These are phyloP conservation scores for Neofelis nebulosa DNA, from an alignment of 2,113 vertebrate species.

Conservation along the genomic window DNA sequence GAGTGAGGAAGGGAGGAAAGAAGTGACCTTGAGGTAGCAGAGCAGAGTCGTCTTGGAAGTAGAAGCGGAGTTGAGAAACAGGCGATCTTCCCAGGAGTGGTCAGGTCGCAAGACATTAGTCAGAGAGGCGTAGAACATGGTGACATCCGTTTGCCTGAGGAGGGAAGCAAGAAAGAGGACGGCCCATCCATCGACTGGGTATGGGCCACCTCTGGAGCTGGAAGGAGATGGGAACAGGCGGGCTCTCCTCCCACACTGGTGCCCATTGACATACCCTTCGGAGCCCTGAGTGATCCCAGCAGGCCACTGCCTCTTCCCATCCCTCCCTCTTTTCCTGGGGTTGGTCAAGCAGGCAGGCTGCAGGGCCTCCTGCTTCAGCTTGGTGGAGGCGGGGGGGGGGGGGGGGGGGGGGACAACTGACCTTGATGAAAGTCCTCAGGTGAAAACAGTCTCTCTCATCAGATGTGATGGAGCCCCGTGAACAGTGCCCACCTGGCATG, in stretches of 20 bases:
- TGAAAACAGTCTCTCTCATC: background rate
- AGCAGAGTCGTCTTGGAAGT: background rate
- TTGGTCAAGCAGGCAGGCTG: background rate
- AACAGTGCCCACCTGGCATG: background rate
- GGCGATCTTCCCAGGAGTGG: background rate
- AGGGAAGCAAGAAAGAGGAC: background rate
- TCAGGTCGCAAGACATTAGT: background rate
- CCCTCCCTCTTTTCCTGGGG: background rate
- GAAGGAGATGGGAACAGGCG: background rate
- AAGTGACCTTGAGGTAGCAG: background rate
- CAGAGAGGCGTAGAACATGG: background rate
- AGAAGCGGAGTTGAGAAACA: background rate
- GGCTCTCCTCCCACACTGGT: background rate
- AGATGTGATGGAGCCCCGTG: background rate
- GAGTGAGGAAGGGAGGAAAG: background rate
- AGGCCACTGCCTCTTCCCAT: background rate
- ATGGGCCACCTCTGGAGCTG: background rate
- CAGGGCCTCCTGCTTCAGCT: background rate
- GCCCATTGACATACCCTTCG: background rate
- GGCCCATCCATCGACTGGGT: rapidly evolving
- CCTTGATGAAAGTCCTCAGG: background rate
- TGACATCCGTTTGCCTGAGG: background rate
- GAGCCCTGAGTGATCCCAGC: background rate
- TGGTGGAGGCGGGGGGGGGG: background rate
- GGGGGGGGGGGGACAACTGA: background rate